Evolutionary conservation across 2,113 vertebrate genomes (phyloP).

Genomic region (Platysteira castanea): DNA sequence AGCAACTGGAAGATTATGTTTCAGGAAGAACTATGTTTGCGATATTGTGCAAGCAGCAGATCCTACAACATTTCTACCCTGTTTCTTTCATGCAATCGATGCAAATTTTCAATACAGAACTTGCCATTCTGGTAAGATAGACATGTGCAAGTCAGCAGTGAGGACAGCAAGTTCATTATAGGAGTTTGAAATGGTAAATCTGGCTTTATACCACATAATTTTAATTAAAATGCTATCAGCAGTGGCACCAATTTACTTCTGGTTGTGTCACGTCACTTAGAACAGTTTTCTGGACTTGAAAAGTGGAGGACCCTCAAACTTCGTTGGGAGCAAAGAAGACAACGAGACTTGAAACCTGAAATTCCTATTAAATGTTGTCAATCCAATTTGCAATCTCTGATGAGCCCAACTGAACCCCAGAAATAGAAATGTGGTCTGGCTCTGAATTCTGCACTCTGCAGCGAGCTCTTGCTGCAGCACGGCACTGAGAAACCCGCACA

Average conservation of each 20-base stretch:
- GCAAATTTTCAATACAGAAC: not conserved
- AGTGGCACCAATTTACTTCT: not conserved
- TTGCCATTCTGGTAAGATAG: not conserved
- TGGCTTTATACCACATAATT: not conserved
- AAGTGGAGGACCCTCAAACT: not conserved
- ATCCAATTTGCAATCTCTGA: not conserved
- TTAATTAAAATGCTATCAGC: not conserved
- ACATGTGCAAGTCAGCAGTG: not conserved
- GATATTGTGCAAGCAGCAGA: not conserved
- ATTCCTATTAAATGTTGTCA: not conserved
- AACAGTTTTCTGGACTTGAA: not conserved
- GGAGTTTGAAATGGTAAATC: not conserved
- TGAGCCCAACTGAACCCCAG: not conserved
- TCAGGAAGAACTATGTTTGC: not conserved
- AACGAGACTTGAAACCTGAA: not conserved
- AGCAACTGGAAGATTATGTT: not conserved
- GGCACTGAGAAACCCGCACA: not conserved
- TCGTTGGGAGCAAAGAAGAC: not conserved
- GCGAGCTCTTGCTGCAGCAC: not conserved
- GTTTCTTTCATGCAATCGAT: not conserved
- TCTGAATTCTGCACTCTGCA: not conserved
- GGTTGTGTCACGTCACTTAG: not conserved
- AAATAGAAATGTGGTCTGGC: not conserved
- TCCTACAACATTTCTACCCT: not conserved
- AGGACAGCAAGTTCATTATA: fast-evolving